A percentile compares a stretch with the other conserved stretches of the same genome.
These are phyloP conservation scores for Neosalanx taihuensis DNA, from an alignment of 2,797 vertebrate species.

Conservation along the genomic window DNA sequence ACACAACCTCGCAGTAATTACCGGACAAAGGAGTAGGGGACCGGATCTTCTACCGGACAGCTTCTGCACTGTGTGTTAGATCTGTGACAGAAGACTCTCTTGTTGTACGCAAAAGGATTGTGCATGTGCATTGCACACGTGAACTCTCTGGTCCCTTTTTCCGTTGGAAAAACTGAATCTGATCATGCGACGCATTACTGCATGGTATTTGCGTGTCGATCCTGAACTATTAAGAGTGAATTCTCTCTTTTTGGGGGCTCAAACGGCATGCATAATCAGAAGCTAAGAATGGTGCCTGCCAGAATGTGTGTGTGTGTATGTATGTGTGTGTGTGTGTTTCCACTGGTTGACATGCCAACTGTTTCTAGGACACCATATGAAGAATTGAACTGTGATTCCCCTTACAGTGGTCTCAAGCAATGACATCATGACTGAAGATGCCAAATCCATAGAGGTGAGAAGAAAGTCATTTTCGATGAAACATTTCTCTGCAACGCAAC, in stretches of 20 bases:
- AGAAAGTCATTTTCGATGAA: not conserved
- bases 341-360: constrained; percentile 4
- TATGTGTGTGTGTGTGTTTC: too few species aligned
- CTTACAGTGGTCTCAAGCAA: not conserved
- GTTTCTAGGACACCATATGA: not conserved
- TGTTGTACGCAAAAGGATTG: not conserved
- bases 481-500: not conserved
- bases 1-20: not conserved
- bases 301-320: not conserved
- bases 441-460: not conserved
- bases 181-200: not conserved
- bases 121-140: too few species aligned
- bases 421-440: not conserved
- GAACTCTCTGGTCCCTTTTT: not conserved
- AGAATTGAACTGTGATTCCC: not conserved
- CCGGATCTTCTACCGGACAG: too few species aligned
- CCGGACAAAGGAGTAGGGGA: not conserved
- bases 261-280: constrained; percentile 11
- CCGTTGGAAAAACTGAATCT: not conserved
- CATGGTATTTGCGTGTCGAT: not conserved
- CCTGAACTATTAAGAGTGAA: not conserved
- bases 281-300: constrained; percentile 4
- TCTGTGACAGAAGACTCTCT: not conserved
- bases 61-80: too few species aligned
- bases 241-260: constrained; percentile 1